Base-by-base conservation (phyloP, 2,888 invertebrate genomes). In the Leptogaster cylindrica region DNA sequence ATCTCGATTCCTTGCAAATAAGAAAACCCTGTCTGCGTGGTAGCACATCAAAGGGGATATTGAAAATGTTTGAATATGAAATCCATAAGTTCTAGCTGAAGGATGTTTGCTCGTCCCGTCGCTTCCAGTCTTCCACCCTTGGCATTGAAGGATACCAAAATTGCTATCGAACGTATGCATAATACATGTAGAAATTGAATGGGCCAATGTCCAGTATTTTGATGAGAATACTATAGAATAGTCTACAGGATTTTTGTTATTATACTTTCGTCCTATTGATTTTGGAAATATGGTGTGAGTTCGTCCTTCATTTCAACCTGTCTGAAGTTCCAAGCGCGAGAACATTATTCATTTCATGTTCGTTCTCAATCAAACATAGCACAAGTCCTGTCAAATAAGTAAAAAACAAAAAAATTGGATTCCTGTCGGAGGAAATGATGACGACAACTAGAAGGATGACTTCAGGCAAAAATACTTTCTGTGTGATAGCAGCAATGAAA, bases 341-440 rank as follows among this genome's bases (percentile, higher is more conserved):
- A 44, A 48, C 64, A 58, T 58, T 58, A 64, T 48, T 48, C 48
- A 64, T 48, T 20, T 48, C 33, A 44, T 64, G 48, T 36, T 36
- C 23, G 63, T 46, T 46, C 63, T 46, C 46, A 63, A 63, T 63
- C 63, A 63, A 63, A 44, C 63, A 63, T 27, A 28, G 20, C 44
- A 63, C n/a, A 63, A n/a, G 46, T 63, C 46, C 20, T 1, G 23
- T 33, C 46, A 46, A 63, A 46, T 63, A 63, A 63, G 31, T 63
- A 46, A 28, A 63, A 46, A 28, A 46, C 44, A 14, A 46, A 63
- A 63, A 63, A 63, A 63, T 63, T 46, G 46, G 63, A 63, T 63
- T 63, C 31, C 28, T 63, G 63, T 46, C 46, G 46, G 46, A 63
- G 46, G 46, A 63, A 46, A 46, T 31, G 46, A 46, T 46, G 44